Percentiles rank a stretch among this genome's conserved stretches.
These are phyloP conservation scores for Drosophila orosa DNA, from an alignment of 1,140 invertebrate species.

Conservation along the genomic window DNA sequence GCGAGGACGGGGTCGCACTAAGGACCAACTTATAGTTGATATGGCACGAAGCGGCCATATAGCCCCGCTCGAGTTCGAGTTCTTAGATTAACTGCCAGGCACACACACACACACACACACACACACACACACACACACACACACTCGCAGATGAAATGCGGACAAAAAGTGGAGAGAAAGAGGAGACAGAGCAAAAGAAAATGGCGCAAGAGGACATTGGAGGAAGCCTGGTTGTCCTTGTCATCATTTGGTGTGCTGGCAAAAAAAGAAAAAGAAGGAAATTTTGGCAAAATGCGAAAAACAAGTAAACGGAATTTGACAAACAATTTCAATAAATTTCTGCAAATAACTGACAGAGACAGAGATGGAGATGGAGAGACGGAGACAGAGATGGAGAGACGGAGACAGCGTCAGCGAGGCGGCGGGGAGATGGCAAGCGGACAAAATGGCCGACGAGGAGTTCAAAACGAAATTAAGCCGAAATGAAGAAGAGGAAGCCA, in stretches of 20 bases:
- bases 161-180: slow-evolving; percentile 2
- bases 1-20: slow-evolving; percentile 9
- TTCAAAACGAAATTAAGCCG: slow-evolving; percentile 79
- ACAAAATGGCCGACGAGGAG: slow-evolving; percentile 74
- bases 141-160: background rate
- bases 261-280: slow-evolving; percentile 22
- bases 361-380: slow-evolving; percentile 14
- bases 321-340: slow-evolving; percentile 83
- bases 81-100: slow-evolving; percentile 70
- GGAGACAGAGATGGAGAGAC: slow-evolving; percentile 3
- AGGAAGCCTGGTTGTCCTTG: slow-evolving; percentile 64
- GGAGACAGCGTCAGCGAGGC: slow-evolving; percentile 23
- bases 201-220: slow-evolving; percentile 63
- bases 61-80: slow-evolving; percentile 41
- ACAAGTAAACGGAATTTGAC: slow-evolving; percentile 82
- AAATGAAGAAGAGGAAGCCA: slow-evolving; percentile 46
- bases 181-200: slow-evolving; percentile 31
- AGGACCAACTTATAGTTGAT: slow-evolving; percentile 63
- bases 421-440: slow-evolving; percentile 7
- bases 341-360: slow-evolving; percentile 75
- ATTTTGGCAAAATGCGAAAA: slow-evolving; percentile 74
- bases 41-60: slow-evolving; percentile 64
- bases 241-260: slow-evolving; percentile 43
- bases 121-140: slow-evolving; percentile 12
- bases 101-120: slow-evolving; percentile 15